Base-by-base conservation (phyloP, 2,797 vertebrate genomes). In the Galago senegalensis region DNA sequence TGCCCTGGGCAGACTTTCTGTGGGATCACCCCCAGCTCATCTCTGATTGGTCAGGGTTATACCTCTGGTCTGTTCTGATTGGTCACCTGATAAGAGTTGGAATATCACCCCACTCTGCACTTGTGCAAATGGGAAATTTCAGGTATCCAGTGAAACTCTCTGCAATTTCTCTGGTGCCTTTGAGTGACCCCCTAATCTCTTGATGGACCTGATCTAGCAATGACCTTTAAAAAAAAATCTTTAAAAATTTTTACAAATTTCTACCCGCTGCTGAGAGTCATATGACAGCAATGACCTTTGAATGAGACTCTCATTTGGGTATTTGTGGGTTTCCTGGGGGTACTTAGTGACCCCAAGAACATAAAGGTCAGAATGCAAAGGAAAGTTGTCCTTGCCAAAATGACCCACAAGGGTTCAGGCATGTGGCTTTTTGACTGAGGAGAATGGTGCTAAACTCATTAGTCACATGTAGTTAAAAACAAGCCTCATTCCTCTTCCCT, bases 391-490 rank as follows among this genome's bases (percentile, higher is more conserved):
- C 60, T 31, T 16, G 75, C 18, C 1, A 12, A 20, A 13, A 25
- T 7, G 46, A 31, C 31, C 60, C 7, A 1, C n/a, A 0, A 4
- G 61, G 43, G 43, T 14, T 60, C 67, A 7, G 56, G 16, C 6
- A 0, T 3, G 17, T 1, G 25, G 63, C 40, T 29, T 27, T 58
- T 8, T 21, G 1, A 0, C 8, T 1, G 0, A 0, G 0, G 18
- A 80, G 58, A 1, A 1, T 63, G 16, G 23, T 4, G 73, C n/a
- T 12, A 8, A 9, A 34, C 0, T 0, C 3, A 3, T 61, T 1
- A 10, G 37, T n/a, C 69, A 37, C 6, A 0, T 4, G 40, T 29
- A 11, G 12, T 69, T 27, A 9, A 81, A 60, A 89, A 13, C 75
- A 4, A 56, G 37, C 8, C 49, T 40, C 31, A 1, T 14, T 46